Conservation (phyloP, 2,797 vertebrate species). For the Distichodus sexfasciatus region DNA sequence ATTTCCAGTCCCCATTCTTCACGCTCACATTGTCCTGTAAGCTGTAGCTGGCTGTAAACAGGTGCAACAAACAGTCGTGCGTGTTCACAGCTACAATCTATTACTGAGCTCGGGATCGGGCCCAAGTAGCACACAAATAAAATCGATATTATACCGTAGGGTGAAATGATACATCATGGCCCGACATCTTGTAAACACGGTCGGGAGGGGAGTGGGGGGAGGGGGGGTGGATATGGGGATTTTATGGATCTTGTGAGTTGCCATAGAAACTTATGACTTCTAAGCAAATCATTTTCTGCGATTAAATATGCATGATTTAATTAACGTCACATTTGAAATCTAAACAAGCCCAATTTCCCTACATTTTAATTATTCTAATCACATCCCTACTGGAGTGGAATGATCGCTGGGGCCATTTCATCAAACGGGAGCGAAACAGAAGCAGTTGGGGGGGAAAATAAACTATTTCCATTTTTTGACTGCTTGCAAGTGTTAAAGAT, state of each 20-base stretch:
- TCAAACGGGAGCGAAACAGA: conserved; percentile 23
- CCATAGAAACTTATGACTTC: conserved; percentile 48
- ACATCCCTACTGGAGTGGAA: conserved; percentile 41
- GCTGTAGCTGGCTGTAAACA: conserved; percentile 13
- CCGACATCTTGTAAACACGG: conserved; percentile 40
- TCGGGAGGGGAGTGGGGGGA: neutral
- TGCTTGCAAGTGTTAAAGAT: neutral
- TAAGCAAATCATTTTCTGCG: conserved; percentile 49
- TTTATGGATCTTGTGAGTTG: conserved; percentile 31
- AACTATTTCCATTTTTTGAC: conserved; percentile 18
- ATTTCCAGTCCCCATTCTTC: no score
- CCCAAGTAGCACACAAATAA: conserved; percentile 26
- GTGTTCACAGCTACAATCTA: conserved; percentile 16
- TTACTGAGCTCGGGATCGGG: conserved; percentile 29
- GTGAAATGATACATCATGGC: conserved; percentile 46
- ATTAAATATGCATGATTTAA: conserved; percentile 56
- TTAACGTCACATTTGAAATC: conserved; percentile 53
- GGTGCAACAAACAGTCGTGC: conserved; percentile 12
- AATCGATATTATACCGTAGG: conserved; percentile 40
- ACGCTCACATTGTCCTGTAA: conserved; percentile 18
- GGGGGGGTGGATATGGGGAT: conserved; percentile 25
- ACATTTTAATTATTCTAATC: conserved; percentile 53
- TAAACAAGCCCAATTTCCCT: conserved; percentile 47
- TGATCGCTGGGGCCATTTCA: conserved; percentile 38
- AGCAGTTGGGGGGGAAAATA: no score